Base-by-base conservation (phyloP, 2,888 invertebrate species). In the Scaptomyza cyrtandrae region DNA sequence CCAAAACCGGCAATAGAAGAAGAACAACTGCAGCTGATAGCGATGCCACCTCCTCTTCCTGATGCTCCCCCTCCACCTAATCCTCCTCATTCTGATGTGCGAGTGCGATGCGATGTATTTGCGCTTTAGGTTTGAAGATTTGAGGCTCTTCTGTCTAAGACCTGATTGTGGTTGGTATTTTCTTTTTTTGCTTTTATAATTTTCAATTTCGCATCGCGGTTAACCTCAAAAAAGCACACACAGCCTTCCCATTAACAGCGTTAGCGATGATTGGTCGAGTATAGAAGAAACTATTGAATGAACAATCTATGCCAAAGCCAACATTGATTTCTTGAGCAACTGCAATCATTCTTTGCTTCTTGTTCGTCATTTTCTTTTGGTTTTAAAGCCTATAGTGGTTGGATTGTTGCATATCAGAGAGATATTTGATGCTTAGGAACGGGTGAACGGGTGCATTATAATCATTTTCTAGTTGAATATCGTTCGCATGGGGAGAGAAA, bases 201-300 rank as follows among this genome's bases (percentile, higher is more conserved):
- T 76, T 86, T 69, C 65, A 59, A 78, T 75, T 78, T 78, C 74
- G 49, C 46, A 50, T 39, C 57, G 82, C 67, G 87, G 85, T 85
- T 86, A 81, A 70, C 53, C 69, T 70, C 78, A 64, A 72, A 59
- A 59, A 72, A 56, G 13, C 35, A 37, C 37, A 37, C n/a, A 37
- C 6, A 14, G 37, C n/a, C 33, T 10, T 14, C 19, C 48, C 73
- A 71, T 73, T 67, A 66, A 44, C 57, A 72, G 52, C 37, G 24
- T 0, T 10, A 39, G 39, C 14, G 14, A 6, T 0, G 39, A 39
- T 7, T 14, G 14, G 6, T 14, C 6, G 39, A 39, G 39, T 14
- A 49, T 56, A 39, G 54, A 46, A 41, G 58, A 55, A 19, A 33
- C 49, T 37, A 71, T 73, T 76, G 71, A 76, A 76, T 52, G 71